Conservation (phyloP, 2,888 invertebrate species). For the Troides aeacus region DNA sequence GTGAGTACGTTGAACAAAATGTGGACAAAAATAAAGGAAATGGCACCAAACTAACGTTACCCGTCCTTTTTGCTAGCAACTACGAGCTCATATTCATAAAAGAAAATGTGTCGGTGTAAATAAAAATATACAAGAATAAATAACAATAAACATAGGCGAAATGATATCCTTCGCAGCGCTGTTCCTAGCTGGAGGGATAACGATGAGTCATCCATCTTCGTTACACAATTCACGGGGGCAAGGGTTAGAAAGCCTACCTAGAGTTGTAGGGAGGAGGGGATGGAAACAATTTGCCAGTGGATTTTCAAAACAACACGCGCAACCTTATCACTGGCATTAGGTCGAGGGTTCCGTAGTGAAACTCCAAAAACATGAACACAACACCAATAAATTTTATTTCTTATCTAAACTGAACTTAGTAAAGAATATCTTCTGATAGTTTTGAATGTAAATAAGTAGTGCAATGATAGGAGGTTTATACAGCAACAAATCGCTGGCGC, state of each 20-base stretch:
- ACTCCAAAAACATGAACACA: slow-evolving; percentile 9
- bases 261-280: slow-evolving; percentile 34
- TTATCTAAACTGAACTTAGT: too few species aligned
- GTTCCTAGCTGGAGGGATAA: slow-evolving; percentile 41
- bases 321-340: slow-evolving; percentile 41
- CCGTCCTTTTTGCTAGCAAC: not conserved
- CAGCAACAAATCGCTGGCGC: too few species aligned
- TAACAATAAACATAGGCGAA: slow-evolving; percentile 35
- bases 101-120: slow-evolving; percentile 16
- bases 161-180: slow-evolving; percentile 35
- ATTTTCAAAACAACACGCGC: slow-evolving; percentile 40
- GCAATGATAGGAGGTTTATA: too few species aligned
- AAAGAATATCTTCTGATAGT: too few species aligned
- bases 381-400: slow-evolving; percentile 13
- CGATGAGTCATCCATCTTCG: slow-evolving; percentile 64
- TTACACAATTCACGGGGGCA: slow-evolving; percentile 56
- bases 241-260: slow-evolving; percentile 46
- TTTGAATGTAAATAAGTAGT: too few species aligned
- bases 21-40: not conserved
- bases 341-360: slow-evolving; percentile 19
- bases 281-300: slow-evolving; percentile 50
- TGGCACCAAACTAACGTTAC: not conserved
- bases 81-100: slow-evolving; percentile 18
- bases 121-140: slow-evolving; percentile 33
- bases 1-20: too few species aligned